Conservation (phyloP, 2,797 vertebrate genomes). For the Gallinago solitaria region DNA sequence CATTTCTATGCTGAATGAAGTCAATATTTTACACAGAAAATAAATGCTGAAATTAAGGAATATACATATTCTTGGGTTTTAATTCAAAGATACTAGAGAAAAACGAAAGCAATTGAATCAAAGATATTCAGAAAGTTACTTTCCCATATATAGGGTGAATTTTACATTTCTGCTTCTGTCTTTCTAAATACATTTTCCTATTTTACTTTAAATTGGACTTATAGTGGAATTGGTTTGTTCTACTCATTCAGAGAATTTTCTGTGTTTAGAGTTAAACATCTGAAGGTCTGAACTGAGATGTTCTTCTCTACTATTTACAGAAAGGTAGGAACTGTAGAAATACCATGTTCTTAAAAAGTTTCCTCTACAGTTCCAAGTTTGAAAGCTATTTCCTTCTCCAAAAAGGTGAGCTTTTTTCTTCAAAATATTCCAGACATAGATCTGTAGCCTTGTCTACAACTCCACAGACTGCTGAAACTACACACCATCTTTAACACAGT, state of each 20-base stretch:
- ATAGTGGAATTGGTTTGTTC: rapidly evolving
- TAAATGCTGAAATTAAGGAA: neutral
- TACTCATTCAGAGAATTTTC: neutral
- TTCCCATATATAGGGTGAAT: neutral
- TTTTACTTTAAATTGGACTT: neutral
- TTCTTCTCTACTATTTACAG: neutral
- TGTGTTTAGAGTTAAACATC: neutral
- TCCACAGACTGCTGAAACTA: neutral
- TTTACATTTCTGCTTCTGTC: neutral
- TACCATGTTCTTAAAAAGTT: neutral
- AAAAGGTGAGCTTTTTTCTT: neutral
- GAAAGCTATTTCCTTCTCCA: neutral
- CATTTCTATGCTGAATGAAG: neutral
- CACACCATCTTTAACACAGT: no score
- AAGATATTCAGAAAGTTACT: neutral
- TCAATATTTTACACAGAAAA: neutral
- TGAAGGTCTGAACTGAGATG: neutral
- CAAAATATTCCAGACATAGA: neutral
- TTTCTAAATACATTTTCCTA: neutral
- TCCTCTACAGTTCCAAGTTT: neutral
- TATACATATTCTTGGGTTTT: neutral
- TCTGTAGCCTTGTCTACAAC: neutral
- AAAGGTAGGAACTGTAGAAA: neutral
- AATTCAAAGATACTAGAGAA: rapidly evolving
- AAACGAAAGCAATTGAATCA: rapidly evolving